A percentile compares a stretch with the other conserved stretches of the same genome.
phyloP scores from a whole-genome alignment of 2,888 invertebrate species.

The Philereme transversata region DNA sequence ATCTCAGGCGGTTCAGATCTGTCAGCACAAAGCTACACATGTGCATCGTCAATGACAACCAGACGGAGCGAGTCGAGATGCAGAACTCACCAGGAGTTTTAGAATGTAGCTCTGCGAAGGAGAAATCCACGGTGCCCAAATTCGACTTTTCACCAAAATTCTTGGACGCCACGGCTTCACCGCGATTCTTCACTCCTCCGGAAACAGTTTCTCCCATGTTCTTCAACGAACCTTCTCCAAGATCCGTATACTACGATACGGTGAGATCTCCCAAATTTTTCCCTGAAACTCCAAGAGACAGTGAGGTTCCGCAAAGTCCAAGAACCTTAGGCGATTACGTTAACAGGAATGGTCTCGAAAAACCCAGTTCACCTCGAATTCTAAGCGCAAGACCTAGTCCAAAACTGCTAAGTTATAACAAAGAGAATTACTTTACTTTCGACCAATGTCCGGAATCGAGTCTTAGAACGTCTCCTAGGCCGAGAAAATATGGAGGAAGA shows the following conservation, averaged over 20 bases:
- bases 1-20: constrained; percentile 66
- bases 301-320: constrained; percentile 71
- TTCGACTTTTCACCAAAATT: constrained; percentile 78
- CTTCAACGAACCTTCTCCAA: constrained; percentile 74
- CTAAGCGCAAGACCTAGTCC: constrained; percentile 70
- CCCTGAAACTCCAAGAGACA: constrained; percentile 69
- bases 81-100: constrained; percentile 72
- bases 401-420: constrained; percentile 71
- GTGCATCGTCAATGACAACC: constrained; percentile 68
- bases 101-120: constrained; percentile 74
- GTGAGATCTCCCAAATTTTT: constrained; percentile 77
- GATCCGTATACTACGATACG: constrained; percentile 75
- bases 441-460: constrained; percentile 61
- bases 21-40: constrained; percentile 74
- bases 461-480: constrained; percentile 58
- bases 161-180: constrained; percentile 68
- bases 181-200: constrained; percentile 76
- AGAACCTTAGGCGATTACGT: constrained; percentile 64
- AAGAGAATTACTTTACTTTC: constrained; percentile 78
- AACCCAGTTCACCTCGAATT: constrained; percentile 68
- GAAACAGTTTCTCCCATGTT: constrained; percentile 75
- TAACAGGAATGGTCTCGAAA: constrained; percentile 70
- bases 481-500: constrained; percentile 69
- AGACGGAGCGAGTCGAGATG: constrained; percentile 68
- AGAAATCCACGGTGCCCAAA: constrained; percentile 67